These are phyloP conservation scores for Drosophila monieri DNA, from an alignment of 2,888 invertebrate genomes.

Conservation along the genomic window DNA sequence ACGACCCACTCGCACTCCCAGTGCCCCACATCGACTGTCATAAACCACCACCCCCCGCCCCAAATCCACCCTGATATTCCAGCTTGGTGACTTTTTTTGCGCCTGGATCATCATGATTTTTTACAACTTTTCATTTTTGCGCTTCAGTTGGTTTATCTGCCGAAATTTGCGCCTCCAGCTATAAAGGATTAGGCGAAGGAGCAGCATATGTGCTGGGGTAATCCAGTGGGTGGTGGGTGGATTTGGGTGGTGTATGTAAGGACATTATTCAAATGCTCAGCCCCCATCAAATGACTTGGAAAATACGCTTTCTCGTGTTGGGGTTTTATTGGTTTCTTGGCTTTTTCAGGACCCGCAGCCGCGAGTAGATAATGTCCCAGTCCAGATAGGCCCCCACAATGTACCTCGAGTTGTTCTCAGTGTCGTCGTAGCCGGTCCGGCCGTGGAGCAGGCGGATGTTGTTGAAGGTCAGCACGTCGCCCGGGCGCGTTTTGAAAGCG, in stretches of 20 bases:
- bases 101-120: slow-evolving; percentile 68
- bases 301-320: slow-evolving; percentile 57
- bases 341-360: slow-evolving; percentile 82
- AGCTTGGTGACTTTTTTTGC: slow-evolving; percentile 19
- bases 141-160: slow-evolving; percentile 72
- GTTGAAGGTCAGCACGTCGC: slow-evolving; percentile 89
- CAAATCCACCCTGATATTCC: background rate
- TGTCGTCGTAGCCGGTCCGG: slow-evolving; percentile 87
- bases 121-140: slow-evolving; percentile 78
- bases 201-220: slow-evolving; percentile 38
- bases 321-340: slow-evolving; percentile 36
- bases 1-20: background rate
- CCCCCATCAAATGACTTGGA: slow-evolving; percentile 67
- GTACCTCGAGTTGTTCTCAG: slow-evolving; percentile 85
- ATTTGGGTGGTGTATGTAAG: slow-evolving; percentile 4
- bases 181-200: slow-evolving; percentile 23
- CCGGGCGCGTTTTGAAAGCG: slow-evolving; percentile 87
- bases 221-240: background rate
- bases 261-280: slow-evolving; percentile 65
- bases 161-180: slow-evolving; percentile 35
- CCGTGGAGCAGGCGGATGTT: slow-evolving; percentile 90
- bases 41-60: background rate
- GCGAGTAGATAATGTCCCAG: slow-evolving; percentile 91
- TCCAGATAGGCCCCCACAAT: slow-evolving; percentile 91
- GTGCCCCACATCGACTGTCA: background rate